phyloP scores from a whole-genome alignment of 2,113 vertebrate genomes.

The Calidris pygmaea region DNA sequence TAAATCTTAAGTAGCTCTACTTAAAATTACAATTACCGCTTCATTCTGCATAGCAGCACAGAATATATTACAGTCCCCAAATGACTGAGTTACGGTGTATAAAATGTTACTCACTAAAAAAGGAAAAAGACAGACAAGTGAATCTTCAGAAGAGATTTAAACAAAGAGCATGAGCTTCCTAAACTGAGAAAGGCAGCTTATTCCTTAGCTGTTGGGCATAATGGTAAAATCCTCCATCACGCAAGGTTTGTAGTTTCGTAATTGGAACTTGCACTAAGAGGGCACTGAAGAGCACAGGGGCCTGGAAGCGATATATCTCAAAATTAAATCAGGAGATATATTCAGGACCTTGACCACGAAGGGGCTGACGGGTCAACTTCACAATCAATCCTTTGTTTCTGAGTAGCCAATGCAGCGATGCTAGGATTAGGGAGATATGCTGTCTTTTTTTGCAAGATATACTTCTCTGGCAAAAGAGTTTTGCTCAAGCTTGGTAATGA shows the following conservation, averaged over 20 bases:
- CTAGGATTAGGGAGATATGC: background rate
- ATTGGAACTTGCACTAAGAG: conserved; percentile 39
- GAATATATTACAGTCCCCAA: background rate
- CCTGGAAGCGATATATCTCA: conserved; percentile 46
- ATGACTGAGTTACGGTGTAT: background rate
- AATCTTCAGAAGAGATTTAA: conserved; percentile 41
- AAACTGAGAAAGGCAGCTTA: conserved; percentile 37
- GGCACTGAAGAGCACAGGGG: conserved; percentile 19
- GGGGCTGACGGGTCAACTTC: conserved; percentile 21
- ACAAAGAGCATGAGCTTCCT: conserved; percentile 22
- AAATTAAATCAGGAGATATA: conserved; percentile 61
- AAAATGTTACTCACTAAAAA: background rate
- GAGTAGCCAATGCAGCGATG: background rate
- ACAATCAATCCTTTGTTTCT: conserved; percentile 36
- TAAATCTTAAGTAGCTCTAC: background rate
- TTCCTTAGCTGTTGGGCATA: conserved; percentile 37
- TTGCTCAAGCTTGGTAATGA: conserved; percentile 25
- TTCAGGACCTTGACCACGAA: conserved; percentile 37
- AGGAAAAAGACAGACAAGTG: background rate
- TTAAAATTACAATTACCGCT: background rate
- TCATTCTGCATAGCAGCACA: background rate
- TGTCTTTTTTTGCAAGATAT: background rate
- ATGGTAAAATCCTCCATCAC: conserved; percentile 26
- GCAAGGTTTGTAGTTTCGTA: background rate
- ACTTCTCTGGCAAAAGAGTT: conserved; percentile 11